These are phyloP conservation scores for Cryptotermes secundus DNA, from an alignment of 1,140 invertebrate genomes.

Conservation along the genomic window DNA sequence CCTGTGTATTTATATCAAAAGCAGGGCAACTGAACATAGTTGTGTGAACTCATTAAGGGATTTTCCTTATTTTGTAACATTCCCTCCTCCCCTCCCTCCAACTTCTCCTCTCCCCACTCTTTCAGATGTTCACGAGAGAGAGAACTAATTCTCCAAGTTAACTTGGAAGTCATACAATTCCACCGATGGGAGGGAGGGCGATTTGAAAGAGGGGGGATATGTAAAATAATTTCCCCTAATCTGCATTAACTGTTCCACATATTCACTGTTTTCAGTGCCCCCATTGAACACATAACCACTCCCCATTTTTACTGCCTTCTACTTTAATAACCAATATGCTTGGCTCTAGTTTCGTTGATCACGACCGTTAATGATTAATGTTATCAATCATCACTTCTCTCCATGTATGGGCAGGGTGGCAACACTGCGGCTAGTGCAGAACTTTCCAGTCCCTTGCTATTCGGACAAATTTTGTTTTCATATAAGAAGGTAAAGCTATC, in stretches of 20 bases:
- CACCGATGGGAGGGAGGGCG: background rate
- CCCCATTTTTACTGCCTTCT: background rate
- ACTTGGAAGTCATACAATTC: no score
- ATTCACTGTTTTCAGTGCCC: background rate
- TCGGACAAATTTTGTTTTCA: no score
- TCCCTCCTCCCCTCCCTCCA: background rate
- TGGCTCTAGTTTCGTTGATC: background rate
- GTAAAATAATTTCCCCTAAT: background rate
- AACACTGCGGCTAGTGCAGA: background rate
- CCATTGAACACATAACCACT: background rate
- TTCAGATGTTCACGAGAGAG: no score
- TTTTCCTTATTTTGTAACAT: background rate
- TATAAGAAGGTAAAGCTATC: background rate
- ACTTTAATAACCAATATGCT: background rate
- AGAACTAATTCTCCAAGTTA: no score
- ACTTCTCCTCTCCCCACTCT: background rate
- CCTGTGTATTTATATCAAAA: background rate
- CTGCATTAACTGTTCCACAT: background rate
- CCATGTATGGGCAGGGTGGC: background rate
- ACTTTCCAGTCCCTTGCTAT: background rate
- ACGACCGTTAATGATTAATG: background rate
- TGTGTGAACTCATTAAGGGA: background rate
- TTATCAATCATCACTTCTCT: background rate
- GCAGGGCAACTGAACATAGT: background rate
- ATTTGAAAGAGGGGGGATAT: background rate